A percentile compares a stretch with the other conserved stretches of the same genome.
phyloP scores from a whole-genome alignment of 2,113 vertebrate genomes.

The Elanoides forficatus region DNA sequence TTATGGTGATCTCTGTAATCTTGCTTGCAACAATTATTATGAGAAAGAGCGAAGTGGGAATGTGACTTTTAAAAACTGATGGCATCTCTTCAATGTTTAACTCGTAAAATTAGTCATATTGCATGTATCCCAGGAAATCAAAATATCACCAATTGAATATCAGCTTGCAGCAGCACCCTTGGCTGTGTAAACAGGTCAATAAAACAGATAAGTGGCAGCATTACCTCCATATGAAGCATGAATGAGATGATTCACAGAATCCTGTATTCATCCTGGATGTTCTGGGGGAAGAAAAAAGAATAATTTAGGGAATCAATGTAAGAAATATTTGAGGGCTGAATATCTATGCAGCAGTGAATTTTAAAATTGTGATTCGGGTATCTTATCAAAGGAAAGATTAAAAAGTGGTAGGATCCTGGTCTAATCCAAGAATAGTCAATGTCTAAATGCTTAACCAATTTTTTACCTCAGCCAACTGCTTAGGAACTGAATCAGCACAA shows the following conservation, averaged over 20 bases:
- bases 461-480: neutral
- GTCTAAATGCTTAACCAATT: neutral
- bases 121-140: neutral
- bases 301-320: neutral
- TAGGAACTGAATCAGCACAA: neutral
- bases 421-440: neutral
- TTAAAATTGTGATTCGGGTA: neutral
- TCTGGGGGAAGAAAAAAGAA: neutral
- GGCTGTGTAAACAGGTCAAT: neutral
- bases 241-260: neutral
- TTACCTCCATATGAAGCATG: neutral
- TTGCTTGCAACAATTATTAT: neutral
- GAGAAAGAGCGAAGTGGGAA: neutral
- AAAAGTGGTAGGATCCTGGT: neutral
- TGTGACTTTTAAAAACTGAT: neutral
- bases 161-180: neutral
- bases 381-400: neutral
- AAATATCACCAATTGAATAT: neutral
- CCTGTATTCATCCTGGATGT: neutral
- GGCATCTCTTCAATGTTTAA: neutral
- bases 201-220: neutral
- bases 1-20: neutral
- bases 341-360: neutral
- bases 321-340: neutral
- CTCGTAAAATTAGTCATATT: neutral